Conservation (phyloP, 2,113 vertebrate genomes). For the Microcebus jonahi region DNA sequence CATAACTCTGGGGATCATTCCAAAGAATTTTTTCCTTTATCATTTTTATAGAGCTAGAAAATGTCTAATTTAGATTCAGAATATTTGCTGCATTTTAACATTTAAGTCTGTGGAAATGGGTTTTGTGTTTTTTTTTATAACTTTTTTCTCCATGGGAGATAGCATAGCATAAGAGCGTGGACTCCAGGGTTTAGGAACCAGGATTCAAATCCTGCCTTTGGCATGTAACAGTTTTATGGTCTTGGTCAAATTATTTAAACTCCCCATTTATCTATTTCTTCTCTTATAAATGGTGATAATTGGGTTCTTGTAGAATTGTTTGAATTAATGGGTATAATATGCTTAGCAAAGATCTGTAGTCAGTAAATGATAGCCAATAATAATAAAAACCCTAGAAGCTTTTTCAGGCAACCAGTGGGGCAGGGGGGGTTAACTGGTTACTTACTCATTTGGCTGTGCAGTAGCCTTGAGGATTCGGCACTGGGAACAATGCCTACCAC, state of each 20-base stretch:
- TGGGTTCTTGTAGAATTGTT: neutral
- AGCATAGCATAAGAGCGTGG: neutral
- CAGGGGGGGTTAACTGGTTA: rapidly evolving
- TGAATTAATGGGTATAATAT: neutral
- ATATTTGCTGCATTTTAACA: neutral
- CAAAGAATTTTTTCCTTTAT: neutral
- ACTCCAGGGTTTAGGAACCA: neutral
- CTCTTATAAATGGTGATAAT: neutral
- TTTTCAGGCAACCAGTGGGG: neutral
- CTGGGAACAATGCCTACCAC: too few species aligned
- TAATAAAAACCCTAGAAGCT: neutral
- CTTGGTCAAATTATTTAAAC: neutral
- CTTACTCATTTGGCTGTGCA: neutral
- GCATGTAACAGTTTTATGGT: neutral
- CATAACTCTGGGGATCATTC: neutral
- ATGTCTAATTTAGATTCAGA: neutral
- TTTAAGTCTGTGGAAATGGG: neutral
- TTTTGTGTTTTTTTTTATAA: neutral
- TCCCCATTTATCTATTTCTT: neutral
- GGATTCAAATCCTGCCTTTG: neutral
- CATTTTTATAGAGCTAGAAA: neutral
- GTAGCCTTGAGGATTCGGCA: neutral
- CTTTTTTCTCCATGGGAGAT: neutral
- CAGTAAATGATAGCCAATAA: neutral
- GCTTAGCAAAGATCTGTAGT: neutral